Base-by-base conservation (phyloP, 2,113 vertebrate genomes). In the Datnioides undecimradiatus region DNA sequence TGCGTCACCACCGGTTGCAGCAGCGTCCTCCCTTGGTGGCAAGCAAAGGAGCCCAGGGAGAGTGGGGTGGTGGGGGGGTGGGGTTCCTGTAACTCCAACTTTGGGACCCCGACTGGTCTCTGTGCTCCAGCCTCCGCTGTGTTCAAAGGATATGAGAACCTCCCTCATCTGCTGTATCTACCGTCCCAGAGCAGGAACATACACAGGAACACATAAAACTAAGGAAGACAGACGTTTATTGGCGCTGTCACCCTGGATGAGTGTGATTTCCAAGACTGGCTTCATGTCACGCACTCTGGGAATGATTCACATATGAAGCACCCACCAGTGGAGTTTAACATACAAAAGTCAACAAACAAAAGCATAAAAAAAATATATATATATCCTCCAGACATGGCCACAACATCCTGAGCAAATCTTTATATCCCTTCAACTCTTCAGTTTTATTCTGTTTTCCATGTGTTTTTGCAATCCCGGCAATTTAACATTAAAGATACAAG, bases 111-210 rank as follows among this genome's bases (percentile, higher is more conserved):
- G 40, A 31, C 29, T 1, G 36, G 86, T 86, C 58, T 77, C 81
- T 79, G n/a, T 73, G 68, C 73, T 86, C 58, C 57, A 67, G 43
- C 65, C 81, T 71, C 68, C 60, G 13, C 68, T 60, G 79, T 88
- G 79, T 91, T 93, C 88, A 88, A 87, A 90, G 83, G 67, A 76
- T 72, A 65, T n/a, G 23, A 21, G 80, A 79, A 79, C 83, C 83
- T 85, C 84, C 89, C 65, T 73, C 36, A 19, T 80, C 48, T 70
- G 16, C 62, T 6, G n/a, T 79, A 65, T 45, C 52, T 54, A 76
- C 25, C 13, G 33, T 85, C 84, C 76, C 78, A 66, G 58, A 72
- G 74, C 69, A 84, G 64, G 40, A 54, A 83, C 51, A 76, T 67
- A 84, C 82, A 85, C 29, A 63, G 14, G 25, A 64, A 74, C 59